Conservation (phyloP, 2,113 vertebrate species). For the Podilymbus podiceps region DNA sequence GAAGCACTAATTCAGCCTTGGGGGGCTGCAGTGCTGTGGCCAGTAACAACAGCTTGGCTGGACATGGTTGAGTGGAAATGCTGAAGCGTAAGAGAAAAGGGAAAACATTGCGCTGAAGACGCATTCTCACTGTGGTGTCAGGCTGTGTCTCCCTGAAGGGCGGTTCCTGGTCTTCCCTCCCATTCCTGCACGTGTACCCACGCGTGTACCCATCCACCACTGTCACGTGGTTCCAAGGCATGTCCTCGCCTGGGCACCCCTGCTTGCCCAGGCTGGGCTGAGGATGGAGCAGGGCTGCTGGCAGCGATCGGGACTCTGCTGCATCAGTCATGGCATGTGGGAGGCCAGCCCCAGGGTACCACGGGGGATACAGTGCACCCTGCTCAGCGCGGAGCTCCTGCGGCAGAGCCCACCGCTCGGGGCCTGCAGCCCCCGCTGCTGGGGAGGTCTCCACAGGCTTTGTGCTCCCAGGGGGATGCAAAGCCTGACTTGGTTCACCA, state of each 20-base stretch:
- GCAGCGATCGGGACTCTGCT: background rate
- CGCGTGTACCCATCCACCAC: background rate
- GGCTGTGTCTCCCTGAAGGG: background rate
- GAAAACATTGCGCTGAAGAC: background rate
- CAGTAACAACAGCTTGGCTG: conserved; percentile 29
- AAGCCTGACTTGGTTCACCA: background rate
- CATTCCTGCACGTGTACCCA: rapidly evolving
- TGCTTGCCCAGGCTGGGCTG: background rate
- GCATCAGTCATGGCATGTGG: background rate
- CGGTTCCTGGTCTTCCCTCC: background rate
- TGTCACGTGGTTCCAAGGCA: background rate
- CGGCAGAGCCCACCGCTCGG: background rate
- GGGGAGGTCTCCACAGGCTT: background rate
- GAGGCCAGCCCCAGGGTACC: background rate
- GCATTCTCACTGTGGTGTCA: background rate
- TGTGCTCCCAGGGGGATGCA: background rate
- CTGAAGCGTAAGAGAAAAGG: background rate
- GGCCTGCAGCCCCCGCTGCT: background rate
- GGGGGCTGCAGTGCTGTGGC: background rate
- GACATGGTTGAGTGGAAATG: conserved; percentile 41
- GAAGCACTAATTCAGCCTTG: conserved; percentile 1
- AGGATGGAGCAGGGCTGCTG: background rate
- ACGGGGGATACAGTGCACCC: background rate
- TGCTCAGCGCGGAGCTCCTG: background rate
- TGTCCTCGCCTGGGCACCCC: background rate